A percentile compares a stretch with the other conserved stretches of the same genome.
Evolutionary conservation across 2,113 vertebrate species (phyloP).

Genomic region (Dipodomys spectabilis): DNA sequence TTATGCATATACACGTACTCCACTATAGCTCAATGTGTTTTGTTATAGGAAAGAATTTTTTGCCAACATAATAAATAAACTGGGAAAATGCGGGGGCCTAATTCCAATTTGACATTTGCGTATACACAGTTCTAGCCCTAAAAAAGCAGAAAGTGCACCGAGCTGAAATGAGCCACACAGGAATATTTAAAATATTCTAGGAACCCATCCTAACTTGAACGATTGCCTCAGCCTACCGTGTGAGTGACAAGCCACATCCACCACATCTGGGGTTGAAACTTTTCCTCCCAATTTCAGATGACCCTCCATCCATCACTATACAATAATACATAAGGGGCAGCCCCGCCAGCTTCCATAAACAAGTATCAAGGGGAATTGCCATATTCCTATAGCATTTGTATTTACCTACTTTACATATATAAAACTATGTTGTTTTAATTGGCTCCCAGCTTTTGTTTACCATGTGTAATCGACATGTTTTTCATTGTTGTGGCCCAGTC

Average conservation of each 20-base stretch:
- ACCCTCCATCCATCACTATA: neutral
- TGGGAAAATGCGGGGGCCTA: neutral
- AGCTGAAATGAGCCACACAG: neutral
- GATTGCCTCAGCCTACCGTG: neutral
- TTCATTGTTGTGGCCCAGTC: neutral
- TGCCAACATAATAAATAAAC: neutral
- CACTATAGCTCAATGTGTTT: neutral
- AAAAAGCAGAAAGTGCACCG: constrained; percentile 32
- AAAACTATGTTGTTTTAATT: neutral
- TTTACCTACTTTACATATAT: constrained; percentile 6
- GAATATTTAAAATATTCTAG: neutral
- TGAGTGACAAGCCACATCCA: neutral
- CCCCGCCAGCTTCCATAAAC: neutral
- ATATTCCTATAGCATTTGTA: neutral
- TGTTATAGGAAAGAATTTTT: constrained; percentile 1
- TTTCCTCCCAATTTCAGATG: neutral
- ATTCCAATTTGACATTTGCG: constrained; percentile 22
- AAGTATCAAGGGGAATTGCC: neutral
- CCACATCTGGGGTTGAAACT: neutral
- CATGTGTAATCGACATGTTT: neutral
- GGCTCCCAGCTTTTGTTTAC: neutral
- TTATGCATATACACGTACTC: too few relatives aligned
- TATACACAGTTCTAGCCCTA: neutral
- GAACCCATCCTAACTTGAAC: neutral
- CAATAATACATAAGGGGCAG: neutral